Conservation (phyloP, 2,113 vertebrate species). For the Tor tambroides region DNA sequence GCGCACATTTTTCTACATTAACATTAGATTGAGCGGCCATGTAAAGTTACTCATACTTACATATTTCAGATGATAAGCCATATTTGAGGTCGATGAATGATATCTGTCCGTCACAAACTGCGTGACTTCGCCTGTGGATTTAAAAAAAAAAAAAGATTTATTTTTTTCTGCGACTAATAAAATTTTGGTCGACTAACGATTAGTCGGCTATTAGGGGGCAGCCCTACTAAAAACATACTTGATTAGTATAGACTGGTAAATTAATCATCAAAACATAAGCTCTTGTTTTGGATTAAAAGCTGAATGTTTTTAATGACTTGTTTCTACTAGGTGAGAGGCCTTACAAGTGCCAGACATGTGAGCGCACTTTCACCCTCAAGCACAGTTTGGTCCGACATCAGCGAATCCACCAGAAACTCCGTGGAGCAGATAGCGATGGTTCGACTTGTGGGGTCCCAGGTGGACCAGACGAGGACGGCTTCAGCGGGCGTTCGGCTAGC, state of each 20-base stretch:
- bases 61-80: too few species aligned
- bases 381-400: conserved; percentile 90
- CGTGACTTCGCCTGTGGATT: too few species aligned
- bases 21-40: too few species aligned
- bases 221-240: not conserved
- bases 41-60: too few species aligned
- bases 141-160: too few species aligned
- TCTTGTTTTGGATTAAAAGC: conserved; percentile 1
- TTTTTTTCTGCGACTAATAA: too few species aligned
- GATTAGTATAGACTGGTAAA: not conserved
- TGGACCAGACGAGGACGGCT: conserved; percentile 72
- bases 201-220: too few species aligned
- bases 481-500: conserved; percentile 67
- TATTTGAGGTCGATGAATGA: too few species aligned
- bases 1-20: too few species aligned
- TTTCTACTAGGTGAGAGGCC: conserved; percentile 81
- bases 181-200: too few species aligned
- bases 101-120: too few species aligned
- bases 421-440: conserved; percentile 44
- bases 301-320: not conserved
- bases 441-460: not conserved
- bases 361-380: conserved; percentile 89
- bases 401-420: conserved; percentile 86
- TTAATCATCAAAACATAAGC: not conserved
- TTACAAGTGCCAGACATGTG: conserved; percentile 87